Percentiles rank a stretch among this genome's conserved stretches.
These are phyloP conservation scores for Conistra vaccinii DNA, from an alignment of 2,888 invertebrate genomes.

Conservation along the genomic window DNA sequence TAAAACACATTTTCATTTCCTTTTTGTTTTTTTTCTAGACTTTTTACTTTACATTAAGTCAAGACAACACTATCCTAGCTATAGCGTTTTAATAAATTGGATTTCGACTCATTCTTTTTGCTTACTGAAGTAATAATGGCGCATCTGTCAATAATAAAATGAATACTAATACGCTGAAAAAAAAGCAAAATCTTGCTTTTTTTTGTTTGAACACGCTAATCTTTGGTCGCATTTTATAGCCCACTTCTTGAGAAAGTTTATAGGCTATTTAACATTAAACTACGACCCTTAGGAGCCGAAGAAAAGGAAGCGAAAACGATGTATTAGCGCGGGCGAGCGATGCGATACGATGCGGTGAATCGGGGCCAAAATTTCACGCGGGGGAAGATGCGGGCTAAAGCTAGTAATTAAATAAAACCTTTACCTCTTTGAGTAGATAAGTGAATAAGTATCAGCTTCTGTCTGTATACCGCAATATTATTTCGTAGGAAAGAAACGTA, in stretches of 20 bases:
- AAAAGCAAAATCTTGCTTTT: too few relatives aligned
- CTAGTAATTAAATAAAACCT: neutral
- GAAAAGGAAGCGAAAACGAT: too few relatives aligned
- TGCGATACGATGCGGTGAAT: too few relatives aligned
- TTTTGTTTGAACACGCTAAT: too few relatives aligned
- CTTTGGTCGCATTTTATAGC: too few relatives aligned
- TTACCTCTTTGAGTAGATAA: neutral
- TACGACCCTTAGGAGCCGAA: too few relatives aligned
- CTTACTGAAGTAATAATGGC: neutral
- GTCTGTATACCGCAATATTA: neutral
- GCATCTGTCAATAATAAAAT: neutral
- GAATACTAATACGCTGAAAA: too few relatives aligned
- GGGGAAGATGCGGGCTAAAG: too few relatives aligned
- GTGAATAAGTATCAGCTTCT: neutral
- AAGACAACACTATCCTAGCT: neutral
- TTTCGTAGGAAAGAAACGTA: slow-evolving; percentile 3
- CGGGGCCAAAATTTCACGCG: too few relatives aligned
- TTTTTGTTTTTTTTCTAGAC: neutral
- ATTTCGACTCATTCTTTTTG: neutral
- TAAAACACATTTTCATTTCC: neutral
- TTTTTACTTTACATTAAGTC: neutral
- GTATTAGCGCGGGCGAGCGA: too few relatives aligned
- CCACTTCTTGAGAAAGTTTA: too few relatives aligned
- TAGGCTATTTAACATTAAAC: too few relatives aligned
- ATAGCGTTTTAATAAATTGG: neutral